phyloP scores from a whole-genome alignment of 2,888 invertebrate species.

The Pogonocherus hispidulus region DNA sequence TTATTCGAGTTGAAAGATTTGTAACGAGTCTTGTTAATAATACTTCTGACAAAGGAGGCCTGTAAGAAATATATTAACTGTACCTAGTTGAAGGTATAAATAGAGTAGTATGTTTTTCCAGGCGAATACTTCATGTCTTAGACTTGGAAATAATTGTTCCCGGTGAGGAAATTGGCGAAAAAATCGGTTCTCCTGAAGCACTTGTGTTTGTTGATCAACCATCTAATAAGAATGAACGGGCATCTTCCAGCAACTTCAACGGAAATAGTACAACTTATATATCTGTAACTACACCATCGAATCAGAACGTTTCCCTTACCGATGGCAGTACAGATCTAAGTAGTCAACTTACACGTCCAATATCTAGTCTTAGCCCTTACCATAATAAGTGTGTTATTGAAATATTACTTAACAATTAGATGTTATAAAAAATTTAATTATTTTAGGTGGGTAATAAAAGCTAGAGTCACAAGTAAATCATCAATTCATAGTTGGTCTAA shows the following conservation, averaged over 20 bases:
- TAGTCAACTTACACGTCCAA: constrained; percentile 77
- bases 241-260: constrained; percentile 26
- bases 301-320: constrained; percentile 15
- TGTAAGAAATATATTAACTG: too few species aligned
- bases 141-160: constrained; percentile 81
- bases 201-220: constrained; percentile 31
- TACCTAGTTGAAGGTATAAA: too few species aligned
- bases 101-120: too few species aligned
- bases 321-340: constrained; percentile 31
- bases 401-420: not conserved
- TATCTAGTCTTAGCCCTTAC: constrained; percentile 91
- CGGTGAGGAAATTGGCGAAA: constrained; percentile 80
- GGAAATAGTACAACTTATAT: constrained; percentile 23
- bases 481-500: constrained; percentile 91
- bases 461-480: constrained; percentile 87
- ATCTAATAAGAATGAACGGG: constrained; percentile 14
- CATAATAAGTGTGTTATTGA: constrained; percentile 82
- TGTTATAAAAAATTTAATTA: constrained; percentile 6
- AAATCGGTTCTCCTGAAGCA: constrained; percentile 85
- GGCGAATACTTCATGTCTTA: constrained; percentile 87
- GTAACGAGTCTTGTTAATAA: constrained; percentile 87
- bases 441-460: constrained; percentile 90
- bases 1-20: constrained; percentile 85
- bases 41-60: constrained; percentile 76
- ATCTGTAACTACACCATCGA: constrained; percentile 21